A percentile compares a stretch with the other conserved stretches of the same genome.
phyloP scores from a whole-genome alignment of 64 coral and sea anemone genomes.

The Acropora yongei region DNA sequence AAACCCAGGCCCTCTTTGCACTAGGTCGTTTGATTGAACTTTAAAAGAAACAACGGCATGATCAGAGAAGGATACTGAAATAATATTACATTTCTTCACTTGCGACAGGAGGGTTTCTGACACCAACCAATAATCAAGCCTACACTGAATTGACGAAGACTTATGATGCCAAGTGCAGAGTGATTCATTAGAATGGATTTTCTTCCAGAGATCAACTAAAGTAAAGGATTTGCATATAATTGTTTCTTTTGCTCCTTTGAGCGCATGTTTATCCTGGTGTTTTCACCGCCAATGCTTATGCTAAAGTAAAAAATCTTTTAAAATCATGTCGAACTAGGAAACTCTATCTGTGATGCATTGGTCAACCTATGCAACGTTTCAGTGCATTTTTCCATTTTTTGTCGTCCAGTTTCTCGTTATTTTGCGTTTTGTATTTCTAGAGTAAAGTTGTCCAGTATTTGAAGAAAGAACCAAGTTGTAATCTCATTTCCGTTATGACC shows the following conservation, averaged over 20 bases:
- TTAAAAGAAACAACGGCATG: slow-evolving; percentile 46
- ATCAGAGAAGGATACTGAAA: slow-evolving; percentile 2
- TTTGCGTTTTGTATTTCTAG: too few species aligned
- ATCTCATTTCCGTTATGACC: too few species aligned
- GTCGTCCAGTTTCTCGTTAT: too few species aligned
- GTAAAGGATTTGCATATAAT: slow-evolving; percentile 23
- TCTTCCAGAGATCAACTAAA: slow-evolving; percentile 14
- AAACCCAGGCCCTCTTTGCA: slow-evolving; percentile 57
- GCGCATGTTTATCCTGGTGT: too few species aligned
- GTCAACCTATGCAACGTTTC: too few species aligned
- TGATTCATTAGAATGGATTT: slow-evolving; percentile 8
- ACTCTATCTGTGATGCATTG: too few species aligned
- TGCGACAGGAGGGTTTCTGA: slow-evolving; percentile 35
- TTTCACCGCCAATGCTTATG: too few species aligned
- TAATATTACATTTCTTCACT: slow-evolving; percentile 45
- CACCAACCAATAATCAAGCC: slow-evolving; percentile 54
- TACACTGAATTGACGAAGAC: slow-evolving; percentile 25
- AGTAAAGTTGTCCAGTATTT: too few species aligned
- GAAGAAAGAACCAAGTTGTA: too few species aligned
- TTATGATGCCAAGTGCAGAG: slow-evolving; percentile 34
- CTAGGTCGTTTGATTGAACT: slow-evolving; percentile 20
- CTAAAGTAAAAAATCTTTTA: too few species aligned
- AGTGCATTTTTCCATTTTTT: too few species aligned
- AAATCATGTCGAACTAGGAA: too few species aligned
- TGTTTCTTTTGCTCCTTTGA: slow-evolving; percentile 15